Evolutionary conservation across 1,140 invertebrate genomes (phyloP), one percentile per base, ranked within the genome.

Genomic region (Drosophila ananassae): DNA sequence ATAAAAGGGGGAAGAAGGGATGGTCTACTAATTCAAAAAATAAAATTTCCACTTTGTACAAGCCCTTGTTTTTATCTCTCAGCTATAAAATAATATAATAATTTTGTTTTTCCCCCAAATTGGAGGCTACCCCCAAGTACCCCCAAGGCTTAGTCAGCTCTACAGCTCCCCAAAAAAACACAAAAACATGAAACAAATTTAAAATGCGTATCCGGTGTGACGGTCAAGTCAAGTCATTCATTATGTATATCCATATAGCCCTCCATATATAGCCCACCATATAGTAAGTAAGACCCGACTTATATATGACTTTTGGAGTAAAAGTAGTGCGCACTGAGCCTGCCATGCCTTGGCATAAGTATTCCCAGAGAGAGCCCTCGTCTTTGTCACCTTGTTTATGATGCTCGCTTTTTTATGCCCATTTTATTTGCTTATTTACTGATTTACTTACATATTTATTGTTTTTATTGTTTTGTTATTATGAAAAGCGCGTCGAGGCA

Each of bases 321-420:
- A 32, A 48, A 57, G 64, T 69, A 62, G 17, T 51, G 59, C 51
- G 44, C 37, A 52, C 64, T 22, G 47, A 63, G 63, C 63, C 63
- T 69, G 67, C 51, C 21, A 44, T 69, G 67, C 51, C 21, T 32
- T 69, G 63, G 63, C 63, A 69, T 50, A 69, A 56, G 56, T 68
- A 69, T 69, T 24, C 30, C 39, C 44, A 57, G 63, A 69, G 64
- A 21, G 32, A 17, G 34, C 34, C 9, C 51, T 25, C 21, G 63
- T 68, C 67, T 69, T 69, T 69, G 67, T 69, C 52, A 69, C 72
- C 72, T 74, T 74, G 69, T 74, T 75, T 64, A 74, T 74, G 74
- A 74, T 74, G 48, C 59, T 48, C 67, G 39, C 22, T 50, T 34
- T 34, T 68, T 64, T 54, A 64, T 64, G 28, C 60, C 47, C 60